These are phyloP conservation scores for Strix uralensis DNA, from an alignment of 2,113 vertebrate species.

Conservation along the genomic window DNA sequence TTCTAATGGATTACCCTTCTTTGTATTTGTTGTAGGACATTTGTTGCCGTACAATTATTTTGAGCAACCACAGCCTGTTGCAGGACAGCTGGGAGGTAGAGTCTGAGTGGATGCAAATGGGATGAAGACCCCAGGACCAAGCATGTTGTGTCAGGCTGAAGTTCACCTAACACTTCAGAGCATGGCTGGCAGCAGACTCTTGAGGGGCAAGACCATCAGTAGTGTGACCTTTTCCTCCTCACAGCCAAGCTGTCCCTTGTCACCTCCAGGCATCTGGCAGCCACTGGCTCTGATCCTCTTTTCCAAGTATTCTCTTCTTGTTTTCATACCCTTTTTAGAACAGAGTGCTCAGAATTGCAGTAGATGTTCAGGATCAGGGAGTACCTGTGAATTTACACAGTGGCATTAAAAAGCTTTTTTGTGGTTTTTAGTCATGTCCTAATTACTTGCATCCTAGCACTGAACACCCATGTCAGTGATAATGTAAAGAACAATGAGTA, in stretches of 20 bases:
- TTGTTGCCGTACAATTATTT: neutral
- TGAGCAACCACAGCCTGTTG: neutral
- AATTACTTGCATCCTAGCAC: neutral
- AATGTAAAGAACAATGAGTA: neutral
- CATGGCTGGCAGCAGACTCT: neutral
- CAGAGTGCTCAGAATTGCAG: neutral
- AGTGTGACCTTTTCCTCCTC: neutral
- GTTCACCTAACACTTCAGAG: neutral
- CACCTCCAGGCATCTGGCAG: neutral
- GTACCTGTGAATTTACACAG: neutral
- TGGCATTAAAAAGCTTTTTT: neutral
- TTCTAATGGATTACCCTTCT: neutral
- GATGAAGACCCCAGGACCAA: neutral
- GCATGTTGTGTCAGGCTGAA: fast-evolving
- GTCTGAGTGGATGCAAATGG: neutral
- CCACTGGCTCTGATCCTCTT: neutral
- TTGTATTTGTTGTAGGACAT: neutral
- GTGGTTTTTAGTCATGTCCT: neutral
- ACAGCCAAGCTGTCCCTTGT: neutral
- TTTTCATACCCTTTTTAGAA: neutral
- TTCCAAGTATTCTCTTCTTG: neutral
- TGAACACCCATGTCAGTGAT: neutral
- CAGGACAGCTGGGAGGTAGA: neutral
- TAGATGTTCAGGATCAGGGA: neutral
- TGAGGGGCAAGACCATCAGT: neutral